Evolutionary conservation across 2,113 vertebrate species (phyloP).

Genomic region (Phyllostomus discolor): DNA sequence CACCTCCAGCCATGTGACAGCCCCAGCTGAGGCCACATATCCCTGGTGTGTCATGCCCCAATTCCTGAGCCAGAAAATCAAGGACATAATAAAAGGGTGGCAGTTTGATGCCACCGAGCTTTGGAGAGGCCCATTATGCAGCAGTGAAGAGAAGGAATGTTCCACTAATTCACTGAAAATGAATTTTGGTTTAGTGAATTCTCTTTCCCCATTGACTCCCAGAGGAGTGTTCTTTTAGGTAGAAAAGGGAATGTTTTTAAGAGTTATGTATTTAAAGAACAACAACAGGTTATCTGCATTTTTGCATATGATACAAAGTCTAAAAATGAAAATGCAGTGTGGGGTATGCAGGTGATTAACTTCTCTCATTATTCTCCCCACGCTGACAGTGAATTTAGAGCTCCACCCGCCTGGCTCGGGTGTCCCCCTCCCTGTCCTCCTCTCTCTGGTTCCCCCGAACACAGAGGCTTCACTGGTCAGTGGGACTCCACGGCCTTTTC

Average conservation of each 20-base stretch:
- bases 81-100: not conserved
- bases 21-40: not conserved
- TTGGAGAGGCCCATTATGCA: not conserved
- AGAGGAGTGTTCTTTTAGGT: not conserved
- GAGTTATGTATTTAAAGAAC: not conserved
- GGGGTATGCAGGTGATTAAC: not conserved
- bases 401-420: not conserved
- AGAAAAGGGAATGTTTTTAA: not conserved
- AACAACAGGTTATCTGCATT: not conserved
- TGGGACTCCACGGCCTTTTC: not conserved
- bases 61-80: not conserved
- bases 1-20: not conserved
- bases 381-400: not conserved
- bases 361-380: not conserved
- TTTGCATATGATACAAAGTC: not conserved
- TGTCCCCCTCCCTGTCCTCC: not conserved
- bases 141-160: not conserved
- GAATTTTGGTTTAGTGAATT: not conserved
- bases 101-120: not conserved
- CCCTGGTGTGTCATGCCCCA: not conserved
- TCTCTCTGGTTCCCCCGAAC: not conserved
- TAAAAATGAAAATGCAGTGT: not conserved
- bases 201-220: not conserved
- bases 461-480: fast-evolving
- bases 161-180: not conserved